A percentile compares a stretch with the other conserved stretches of the same genome.
phyloP scores from a whole-genome alignment of 2,888 invertebrate species.

The Esperia sulphurella region DNA sequence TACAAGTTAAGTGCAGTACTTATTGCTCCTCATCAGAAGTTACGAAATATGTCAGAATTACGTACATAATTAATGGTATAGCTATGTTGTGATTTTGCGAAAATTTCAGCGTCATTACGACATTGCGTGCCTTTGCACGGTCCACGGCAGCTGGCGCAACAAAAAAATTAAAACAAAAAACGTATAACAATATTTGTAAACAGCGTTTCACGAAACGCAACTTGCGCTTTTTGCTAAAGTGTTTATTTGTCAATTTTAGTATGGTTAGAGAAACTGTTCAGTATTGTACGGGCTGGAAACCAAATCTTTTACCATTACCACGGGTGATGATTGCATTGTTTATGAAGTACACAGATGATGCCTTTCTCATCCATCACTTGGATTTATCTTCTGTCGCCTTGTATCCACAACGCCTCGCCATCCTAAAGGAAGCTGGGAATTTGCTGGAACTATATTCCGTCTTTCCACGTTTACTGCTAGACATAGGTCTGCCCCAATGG shows the following conservation, averaged over 20 bases:
- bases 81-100: conserved; percentile 1
- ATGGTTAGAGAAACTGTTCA: background rate
- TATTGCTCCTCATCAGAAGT: background rate
- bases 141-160: conserved; percentile 5
- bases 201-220: background rate
- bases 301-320: no score
- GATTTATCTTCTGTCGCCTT: no score
- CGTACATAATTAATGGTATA: background rate
- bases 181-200: background rate
- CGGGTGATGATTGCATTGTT: no score
- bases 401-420: no score
- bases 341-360: no score
- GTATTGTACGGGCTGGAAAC: background rate
- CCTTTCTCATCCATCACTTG: no score
- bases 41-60: background rate
- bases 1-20: background rate
- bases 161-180: conserved; percentile 11
- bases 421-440: no score
- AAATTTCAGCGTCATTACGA: conserved; percentile 8
- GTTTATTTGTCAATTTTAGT: background rate
- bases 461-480: no score
- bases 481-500: no score
- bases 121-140: conserved; percentile 6
- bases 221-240: background rate
- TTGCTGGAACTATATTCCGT: no score